These are phyloP conservation scores for Chrysolina americana DNA, from an alignment of 2,888 invertebrate species.

Conservation along the genomic window DNA sequence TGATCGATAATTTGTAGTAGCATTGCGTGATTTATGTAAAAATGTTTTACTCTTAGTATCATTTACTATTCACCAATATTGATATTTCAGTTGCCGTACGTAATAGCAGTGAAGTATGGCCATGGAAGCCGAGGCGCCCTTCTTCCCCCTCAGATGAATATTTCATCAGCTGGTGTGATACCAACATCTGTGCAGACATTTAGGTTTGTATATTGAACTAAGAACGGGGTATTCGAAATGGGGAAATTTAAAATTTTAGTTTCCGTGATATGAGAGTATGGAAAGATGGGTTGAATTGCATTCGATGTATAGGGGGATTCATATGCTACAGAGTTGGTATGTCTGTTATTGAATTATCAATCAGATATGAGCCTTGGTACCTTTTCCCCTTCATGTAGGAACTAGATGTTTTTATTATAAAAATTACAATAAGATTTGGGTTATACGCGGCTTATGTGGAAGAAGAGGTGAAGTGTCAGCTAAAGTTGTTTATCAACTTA, in stretches of 20 bases:
- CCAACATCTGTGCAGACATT: constrained; percentile 85
- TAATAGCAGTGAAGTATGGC: constrained; percentile 83
- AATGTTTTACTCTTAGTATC: constrained; percentile 14
- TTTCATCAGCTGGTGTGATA: constrained; percentile 84
- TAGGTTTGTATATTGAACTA: constrained; percentile 69
- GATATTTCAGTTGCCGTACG: constrained; percentile 78
- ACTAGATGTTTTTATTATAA: too few relatives aligned
- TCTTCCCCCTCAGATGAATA: constrained; percentile 85
- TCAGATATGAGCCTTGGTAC: not conserved
- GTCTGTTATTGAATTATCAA: not conserved
- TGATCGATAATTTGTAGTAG: constrained; percentile 20
- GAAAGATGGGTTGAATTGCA: not conserved
- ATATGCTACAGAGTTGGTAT: not conserved
- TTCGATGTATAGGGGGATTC: not conserved
- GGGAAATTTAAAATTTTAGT: constrained; percentile 28
- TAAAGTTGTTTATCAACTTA: too few relatives aligned
- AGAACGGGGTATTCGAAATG: constrained; percentile 33
- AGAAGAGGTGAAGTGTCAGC: too few relatives aligned
- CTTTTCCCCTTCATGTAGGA: too few relatives aligned
- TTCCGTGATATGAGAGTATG: constrained; percentile 6
- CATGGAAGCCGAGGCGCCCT: constrained; percentile 79
- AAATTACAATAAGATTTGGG: too few relatives aligned
- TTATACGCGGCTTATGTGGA: too few relatives aligned
- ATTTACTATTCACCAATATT: constrained; percentile 44
- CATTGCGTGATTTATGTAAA: constrained; percentile 24